These are phyloP conservation scores for Syrista parreyssii DNA, from an alignment of 2,888 invertebrate species.

Conservation along the genomic window DNA sequence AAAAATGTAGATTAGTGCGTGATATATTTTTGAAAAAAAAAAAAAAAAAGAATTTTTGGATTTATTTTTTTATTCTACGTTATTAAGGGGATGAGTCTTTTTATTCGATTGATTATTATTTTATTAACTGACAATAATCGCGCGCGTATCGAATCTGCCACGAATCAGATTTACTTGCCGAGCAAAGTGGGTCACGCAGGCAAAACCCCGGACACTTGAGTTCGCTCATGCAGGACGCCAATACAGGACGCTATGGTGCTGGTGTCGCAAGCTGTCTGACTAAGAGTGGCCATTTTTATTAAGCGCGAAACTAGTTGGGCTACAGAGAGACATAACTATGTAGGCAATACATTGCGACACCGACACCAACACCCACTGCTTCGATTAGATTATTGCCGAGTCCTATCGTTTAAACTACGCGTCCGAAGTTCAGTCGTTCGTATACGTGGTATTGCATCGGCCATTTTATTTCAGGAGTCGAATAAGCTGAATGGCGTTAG, in stretches of 20 bases:
- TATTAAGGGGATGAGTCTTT: too few relatives aligned
- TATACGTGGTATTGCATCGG: too few relatives aligned
- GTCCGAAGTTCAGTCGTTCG: slow-evolving; percentile 26
- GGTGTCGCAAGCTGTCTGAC: slow-evolving; percentile 62
- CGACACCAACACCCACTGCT: slow-evolving; percentile 59
- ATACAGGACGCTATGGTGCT: slow-evolving; percentile 17
- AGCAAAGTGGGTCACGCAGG: slow-evolving; percentile 54
- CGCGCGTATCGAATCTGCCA: neutral
- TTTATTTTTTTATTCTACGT: too few relatives aligned
- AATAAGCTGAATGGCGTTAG: too few relatives aligned
- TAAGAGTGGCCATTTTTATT: slow-evolving; percentile 61
- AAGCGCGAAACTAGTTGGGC: slow-evolving; percentile 54
- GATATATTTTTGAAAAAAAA: too few relatives aligned
- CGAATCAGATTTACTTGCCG: slow-evolving; percentile 2
- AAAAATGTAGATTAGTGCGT: too few relatives aligned
- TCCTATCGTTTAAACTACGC: slow-evolving; percentile 27
- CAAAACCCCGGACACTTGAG: slow-evolving; percentile 51
- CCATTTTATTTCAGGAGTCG: too few relatives aligned
- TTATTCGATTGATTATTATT: neutral
- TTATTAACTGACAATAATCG: neutral
- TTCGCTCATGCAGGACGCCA: slow-evolving; percentile 60
- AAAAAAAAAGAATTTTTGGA: too few relatives aligned
- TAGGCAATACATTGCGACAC: slow-evolving; percentile 57
- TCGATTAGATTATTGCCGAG: slow-evolving; percentile 46
- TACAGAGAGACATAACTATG: slow-evolving; percentile 48